These are phyloP conservation scores for Myotis davidii DNA, from an alignment of 2,113 vertebrate species.

Conservation along the genomic window DNA sequence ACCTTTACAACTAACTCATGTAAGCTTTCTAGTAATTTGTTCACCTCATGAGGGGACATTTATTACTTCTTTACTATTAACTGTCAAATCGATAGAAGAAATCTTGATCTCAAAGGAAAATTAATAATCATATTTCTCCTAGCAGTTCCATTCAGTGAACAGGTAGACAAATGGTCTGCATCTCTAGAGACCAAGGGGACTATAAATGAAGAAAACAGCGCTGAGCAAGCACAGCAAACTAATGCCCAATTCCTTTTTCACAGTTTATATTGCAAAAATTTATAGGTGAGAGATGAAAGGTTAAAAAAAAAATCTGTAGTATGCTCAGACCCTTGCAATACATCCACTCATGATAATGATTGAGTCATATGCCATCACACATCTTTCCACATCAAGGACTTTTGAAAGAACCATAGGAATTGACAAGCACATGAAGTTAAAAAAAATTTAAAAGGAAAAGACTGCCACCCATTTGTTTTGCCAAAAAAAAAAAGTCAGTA, in stretches of 20 bases:
- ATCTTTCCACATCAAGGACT: neutral
- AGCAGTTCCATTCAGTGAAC: neutral
- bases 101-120: conserved; percentile 5
- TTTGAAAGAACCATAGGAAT: neutral
- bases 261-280: neutral
- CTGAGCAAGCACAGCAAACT: neutral
- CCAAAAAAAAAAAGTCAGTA: neutral
- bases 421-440: neutral
- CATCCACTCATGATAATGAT: fast-evolving
- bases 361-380: neutral
- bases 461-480: neutral
- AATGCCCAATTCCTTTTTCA: neutral
- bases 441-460: neutral
- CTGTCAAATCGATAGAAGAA: neutral
- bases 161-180: neutral
- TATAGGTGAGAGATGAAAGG: neutral
- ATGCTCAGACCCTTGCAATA: neutral
- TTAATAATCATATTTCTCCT: neutral
- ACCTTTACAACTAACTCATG: neutral
- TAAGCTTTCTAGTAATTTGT: neutral
- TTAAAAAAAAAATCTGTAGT: neutral
- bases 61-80: neutral
- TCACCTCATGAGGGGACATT: neutral
- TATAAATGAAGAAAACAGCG: conserved; percentile 16
- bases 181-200: neutral